These are phyloP conservation scores for Umimayanthus kanabou DNA, from an alignment of 92 coral and sea anemone species.

Conservation along the genomic window DNA sequence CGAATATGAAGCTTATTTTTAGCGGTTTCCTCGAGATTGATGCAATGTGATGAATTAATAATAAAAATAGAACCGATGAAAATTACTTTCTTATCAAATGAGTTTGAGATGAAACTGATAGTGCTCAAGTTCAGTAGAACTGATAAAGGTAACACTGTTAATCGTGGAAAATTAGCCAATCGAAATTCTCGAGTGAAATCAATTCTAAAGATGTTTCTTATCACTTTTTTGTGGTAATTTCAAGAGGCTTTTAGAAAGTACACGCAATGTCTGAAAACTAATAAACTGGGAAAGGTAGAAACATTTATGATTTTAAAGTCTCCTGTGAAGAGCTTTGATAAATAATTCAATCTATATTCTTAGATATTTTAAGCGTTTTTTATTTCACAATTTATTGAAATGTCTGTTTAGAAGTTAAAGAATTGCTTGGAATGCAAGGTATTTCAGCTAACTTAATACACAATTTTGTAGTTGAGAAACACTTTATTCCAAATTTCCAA, in stretches of 20 bases:
- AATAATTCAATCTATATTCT: background rate
- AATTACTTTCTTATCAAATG: constrained; percentile 10
- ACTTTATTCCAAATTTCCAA: background rate
- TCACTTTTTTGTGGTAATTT: background rate
- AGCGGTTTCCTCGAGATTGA: background rate
- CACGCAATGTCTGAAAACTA: background rate
- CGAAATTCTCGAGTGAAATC: too few species aligned
- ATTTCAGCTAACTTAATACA: background rate
- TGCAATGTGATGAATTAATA: background rate
- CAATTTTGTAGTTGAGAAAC: background rate
- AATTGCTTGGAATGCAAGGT: background rate
- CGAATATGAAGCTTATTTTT: background rate
- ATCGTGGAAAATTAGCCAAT: background rate
- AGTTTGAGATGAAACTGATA: background rate
- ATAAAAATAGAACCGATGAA: background rate
- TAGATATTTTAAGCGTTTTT: background rate
- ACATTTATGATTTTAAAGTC: background rate
- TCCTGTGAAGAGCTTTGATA: background rate
- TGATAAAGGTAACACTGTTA: background rate
- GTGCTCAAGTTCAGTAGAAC: background rate
- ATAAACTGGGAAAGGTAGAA: background rate
- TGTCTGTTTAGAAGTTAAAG: background rate
- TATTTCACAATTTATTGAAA: background rate
- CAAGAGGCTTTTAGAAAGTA: background rate
- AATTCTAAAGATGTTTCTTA: background rate